Percentiles rank a stretch among this genome's conserved stretches.
Evolutionary conservation across 2,888 invertebrate species (phyloP).

Genomic region (Gortyna flavago): DNA sequence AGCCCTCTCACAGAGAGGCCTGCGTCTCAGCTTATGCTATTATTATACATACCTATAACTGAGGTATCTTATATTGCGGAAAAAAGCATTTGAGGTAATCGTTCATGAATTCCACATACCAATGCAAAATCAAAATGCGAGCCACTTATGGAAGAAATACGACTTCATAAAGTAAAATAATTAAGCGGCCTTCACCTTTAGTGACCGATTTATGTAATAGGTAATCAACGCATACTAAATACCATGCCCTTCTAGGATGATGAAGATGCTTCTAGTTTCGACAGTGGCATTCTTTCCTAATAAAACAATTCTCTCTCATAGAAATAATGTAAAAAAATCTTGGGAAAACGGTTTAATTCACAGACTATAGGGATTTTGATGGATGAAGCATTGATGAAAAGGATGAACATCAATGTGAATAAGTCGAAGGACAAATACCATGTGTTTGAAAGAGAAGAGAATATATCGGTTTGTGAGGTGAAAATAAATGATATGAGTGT

Average conservation of each 20-base stretch:
- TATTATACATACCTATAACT: neutral
- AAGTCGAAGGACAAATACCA: neutral
- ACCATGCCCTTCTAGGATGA: conserved; percentile 22
- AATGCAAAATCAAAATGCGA: conserved; percentile 2
- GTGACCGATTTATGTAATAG: conserved; percentile 34
- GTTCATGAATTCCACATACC: conserved; percentile 36
- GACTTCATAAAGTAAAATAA: conserved; percentile 15
- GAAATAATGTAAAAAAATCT: neutral
- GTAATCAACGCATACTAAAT: conserved; percentile 8
- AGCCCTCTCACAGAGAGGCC: neutral
- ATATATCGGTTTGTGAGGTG: neutral
- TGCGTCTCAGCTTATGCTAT: too few relatives aligned
- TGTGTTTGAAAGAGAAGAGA: neutral
- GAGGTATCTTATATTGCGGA: conserved; percentile 17
- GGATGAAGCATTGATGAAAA: neutral
- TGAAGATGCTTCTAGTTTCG: conserved; percentile 1
- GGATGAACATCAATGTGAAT: neutral
- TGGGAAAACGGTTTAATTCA: neutral
- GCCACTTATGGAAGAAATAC: conserved; percentile 6
- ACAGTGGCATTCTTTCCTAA: neutral
- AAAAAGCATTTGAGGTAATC: conserved; percentile 31
- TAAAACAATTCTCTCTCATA: neutral
- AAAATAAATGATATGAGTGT: neutral
- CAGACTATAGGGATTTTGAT: neutral
- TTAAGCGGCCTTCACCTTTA: conserved; percentile 46